Conservation (phyloP, 2,113 vertebrate species). For the Gila orcuttii region DNA sequence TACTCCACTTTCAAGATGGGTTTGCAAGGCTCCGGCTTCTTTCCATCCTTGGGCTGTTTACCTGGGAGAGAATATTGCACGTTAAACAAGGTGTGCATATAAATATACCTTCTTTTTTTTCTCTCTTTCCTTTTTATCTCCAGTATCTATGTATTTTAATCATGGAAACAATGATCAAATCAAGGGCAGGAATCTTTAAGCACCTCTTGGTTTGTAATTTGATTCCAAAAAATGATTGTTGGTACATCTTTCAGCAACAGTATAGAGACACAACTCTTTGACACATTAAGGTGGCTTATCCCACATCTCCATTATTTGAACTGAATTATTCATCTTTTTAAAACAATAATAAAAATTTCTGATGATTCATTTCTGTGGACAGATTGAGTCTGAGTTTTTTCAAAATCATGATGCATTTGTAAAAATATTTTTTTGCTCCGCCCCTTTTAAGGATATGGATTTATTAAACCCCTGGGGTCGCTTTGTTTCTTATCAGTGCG, state of each 20-base stretch:
- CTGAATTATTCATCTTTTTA: not conserved
- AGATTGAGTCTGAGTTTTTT: not conserved
- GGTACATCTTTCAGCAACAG: not conserved
- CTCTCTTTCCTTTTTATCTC: not conserved
- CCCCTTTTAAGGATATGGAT: not conserved
- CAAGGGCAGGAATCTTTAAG: not conserved
- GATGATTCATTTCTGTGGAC: not conserved
- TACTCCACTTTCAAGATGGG: slow-evolving; percentile 99
- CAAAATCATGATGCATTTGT: not conserved
- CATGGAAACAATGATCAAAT: not conserved
- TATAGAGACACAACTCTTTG: no score
- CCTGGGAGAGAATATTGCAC: slow-evolving; percentile 74
- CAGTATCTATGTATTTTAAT: not conserved
- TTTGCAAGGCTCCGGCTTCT: slow-evolving; percentile 98
- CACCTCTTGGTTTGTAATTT: not conserved
- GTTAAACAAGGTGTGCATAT: not conserved
- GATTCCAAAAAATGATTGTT: not conserved
- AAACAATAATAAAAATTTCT: not conserved
- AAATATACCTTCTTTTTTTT: not conserved
- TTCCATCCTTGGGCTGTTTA: slow-evolving; percentile 97
- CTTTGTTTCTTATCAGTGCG: no score
- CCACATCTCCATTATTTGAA: no score
- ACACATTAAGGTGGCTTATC: no score
- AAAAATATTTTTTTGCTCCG: not conserved
- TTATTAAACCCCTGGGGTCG: no score